Evolutionary conservation across 2,888 invertebrate genomes (phyloP).

Genomic region (Caenorhabditis doughertyi): DNA sequence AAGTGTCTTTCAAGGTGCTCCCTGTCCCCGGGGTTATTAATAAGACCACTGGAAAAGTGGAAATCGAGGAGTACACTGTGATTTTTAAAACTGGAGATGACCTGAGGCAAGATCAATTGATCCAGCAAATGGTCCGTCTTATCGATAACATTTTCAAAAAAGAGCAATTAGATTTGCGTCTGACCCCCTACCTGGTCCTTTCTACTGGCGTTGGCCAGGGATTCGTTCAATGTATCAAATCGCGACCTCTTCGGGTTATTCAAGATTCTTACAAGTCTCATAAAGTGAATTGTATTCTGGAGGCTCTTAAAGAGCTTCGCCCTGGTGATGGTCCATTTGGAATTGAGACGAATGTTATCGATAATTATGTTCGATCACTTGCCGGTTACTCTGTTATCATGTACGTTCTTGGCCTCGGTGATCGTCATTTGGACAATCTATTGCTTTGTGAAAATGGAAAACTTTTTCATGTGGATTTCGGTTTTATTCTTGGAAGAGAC

Average conservation of each 20-base stretch:
- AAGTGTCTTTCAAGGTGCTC: slow-evolving; percentile 88
- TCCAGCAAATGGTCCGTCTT: slow-evolving; percentile 96
- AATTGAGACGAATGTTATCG: slow-evolving; percentile 95
- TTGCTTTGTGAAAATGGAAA: slow-evolving; percentile 92
- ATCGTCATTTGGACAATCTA: slow-evolving; percentile 93
- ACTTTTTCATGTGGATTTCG: slow-evolving; percentile 97
- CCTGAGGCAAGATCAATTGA: slow-evolving; percentile 95
- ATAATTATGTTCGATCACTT: slow-evolving; percentile 89
- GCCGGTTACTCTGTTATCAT: slow-evolving; percentile 87
- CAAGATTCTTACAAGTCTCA: slow-evolving; percentile 62
- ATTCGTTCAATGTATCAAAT: slow-evolving; percentile 96
- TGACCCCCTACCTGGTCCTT: slow-evolving; percentile 84
- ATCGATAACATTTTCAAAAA: slow-evolving; percentile 95
- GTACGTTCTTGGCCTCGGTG: slow-evolving; percentile 92
- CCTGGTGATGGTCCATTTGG: slow-evolving; percentile 93
- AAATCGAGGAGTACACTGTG: slow-evolving; percentile 89
- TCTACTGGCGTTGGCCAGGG: slow-evolving; percentile 97
- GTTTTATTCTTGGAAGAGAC: slow-evolving; percentile 93
- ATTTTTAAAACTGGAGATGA: slow-evolving; percentile 99
- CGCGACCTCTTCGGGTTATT: slow-evolving; percentile 83
- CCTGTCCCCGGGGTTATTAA: too few species aligned
- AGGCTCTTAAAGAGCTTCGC: slow-evolving; percentile 93
- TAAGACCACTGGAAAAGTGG: slow-evolving; percentile 86
- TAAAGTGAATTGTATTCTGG: slow-evolving; percentile 85
- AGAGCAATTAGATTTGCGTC: slow-evolving; percentile 95